These are phyloP conservation scores for Platysteira castanea DNA, from an alignment of 2,113 vertebrate genomes.

Conservation along the genomic window DNA sequence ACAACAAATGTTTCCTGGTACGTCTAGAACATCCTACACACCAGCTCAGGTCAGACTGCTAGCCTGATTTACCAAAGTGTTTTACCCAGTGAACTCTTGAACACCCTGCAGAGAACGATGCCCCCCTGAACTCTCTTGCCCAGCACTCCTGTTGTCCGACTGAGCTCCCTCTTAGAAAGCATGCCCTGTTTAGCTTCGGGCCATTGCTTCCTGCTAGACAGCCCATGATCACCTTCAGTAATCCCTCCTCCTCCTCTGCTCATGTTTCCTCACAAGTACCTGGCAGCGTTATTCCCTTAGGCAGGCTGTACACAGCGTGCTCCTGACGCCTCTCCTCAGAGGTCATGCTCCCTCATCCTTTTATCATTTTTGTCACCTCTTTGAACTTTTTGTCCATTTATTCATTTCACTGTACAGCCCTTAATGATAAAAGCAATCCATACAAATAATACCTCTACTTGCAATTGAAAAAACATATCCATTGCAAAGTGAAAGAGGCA, in stretches of 20 bases:
- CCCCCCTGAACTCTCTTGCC: neutral
- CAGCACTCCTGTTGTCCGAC: neutral
- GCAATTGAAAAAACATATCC: fast-evolving
- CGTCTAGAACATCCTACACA: neutral
- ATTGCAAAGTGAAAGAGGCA: neutral
- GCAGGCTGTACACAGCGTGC: fast-evolving
- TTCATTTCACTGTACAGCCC: neutral
- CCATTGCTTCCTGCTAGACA: neutral
- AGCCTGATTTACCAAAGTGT: neutral
- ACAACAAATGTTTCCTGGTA: neutral
- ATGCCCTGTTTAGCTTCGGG: neutral
- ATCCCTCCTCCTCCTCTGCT: neutral
- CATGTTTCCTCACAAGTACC: neutral
- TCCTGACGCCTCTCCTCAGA: neutral
- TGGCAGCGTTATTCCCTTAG: neutral
- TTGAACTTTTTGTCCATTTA: neutral
- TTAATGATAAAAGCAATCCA: neutral
- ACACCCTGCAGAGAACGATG: fast-evolving
- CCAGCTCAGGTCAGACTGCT: neutral
- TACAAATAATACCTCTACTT: neutral
- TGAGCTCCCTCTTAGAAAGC: neutral
- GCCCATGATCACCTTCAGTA: neutral
- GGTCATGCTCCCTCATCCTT: neutral
- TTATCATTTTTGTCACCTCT: neutral
- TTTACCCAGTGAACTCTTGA: neutral